Conservation (phyloP, 2,113 vertebrate genomes). For the Pomatorhinus ruficollis region DNA sequence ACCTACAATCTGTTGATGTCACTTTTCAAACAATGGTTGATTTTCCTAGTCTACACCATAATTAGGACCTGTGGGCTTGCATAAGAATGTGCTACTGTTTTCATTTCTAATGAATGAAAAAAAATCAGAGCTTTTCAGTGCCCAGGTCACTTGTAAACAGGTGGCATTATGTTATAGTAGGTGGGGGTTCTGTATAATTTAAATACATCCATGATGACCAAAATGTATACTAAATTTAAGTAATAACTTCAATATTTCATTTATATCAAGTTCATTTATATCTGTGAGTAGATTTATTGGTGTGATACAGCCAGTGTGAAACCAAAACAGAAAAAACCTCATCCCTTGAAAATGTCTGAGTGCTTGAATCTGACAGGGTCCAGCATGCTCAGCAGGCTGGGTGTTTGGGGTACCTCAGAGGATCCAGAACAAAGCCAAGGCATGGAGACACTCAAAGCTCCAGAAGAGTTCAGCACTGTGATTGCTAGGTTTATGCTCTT, state of each 20-base stretch:
- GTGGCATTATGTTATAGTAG: not conserved
- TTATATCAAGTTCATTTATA: not conserved
- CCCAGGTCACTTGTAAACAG: not conserved
- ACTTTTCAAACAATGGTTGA: not conserved
- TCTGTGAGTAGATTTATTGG: not conserved
- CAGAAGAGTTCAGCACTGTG: not conserved
- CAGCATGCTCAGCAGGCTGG: not conserved
- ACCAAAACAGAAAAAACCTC: not conserved
- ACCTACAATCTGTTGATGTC: not conserved
- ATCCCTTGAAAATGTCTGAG: not conserved
- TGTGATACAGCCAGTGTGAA: not conserved
- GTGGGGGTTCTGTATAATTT: not conserved
- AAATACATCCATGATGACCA: not conserved
- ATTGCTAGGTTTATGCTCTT: not conserved
- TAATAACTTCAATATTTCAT: not conserved
- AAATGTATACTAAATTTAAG: not conserved
- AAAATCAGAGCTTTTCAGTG: not conserved
- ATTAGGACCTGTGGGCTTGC: not conserved
- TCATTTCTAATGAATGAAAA: not conserved
- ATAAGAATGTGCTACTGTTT: not conserved
- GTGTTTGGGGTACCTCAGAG: not conserved
- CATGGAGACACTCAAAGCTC: not conserved
- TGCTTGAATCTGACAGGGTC: not conserved
- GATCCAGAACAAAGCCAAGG: not conserved
- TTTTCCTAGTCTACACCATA: not conserved